Conservation (phyloP, 2,113 vertebrate genomes). For the Leucoraja erinaceus region DNA sequence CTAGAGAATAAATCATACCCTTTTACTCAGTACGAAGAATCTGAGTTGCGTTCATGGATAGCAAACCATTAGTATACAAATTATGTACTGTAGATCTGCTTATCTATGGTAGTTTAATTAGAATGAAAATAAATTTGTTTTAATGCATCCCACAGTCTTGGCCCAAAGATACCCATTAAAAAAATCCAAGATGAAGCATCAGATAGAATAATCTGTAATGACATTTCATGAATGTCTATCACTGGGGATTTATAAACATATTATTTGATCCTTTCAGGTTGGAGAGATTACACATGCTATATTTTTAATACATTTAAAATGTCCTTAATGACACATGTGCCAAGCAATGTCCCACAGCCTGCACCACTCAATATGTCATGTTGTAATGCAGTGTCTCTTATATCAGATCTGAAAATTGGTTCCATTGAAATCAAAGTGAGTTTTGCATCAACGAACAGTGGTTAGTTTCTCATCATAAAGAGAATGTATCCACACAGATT, state of each 20-base stretch:
- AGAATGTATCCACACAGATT: too few species aligned
- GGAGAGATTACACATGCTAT: not conserved
- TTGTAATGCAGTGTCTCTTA: too few species aligned
- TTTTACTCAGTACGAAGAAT: constrained; percentile 27
- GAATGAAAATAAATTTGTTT: not conserved
- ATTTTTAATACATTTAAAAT: constrained; percentile 3
- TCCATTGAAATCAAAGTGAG: too few species aligned
- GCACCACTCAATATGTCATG: too few species aligned
- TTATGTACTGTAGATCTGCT: not conserved
- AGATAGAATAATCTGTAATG: not conserved
- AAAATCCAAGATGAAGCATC: not conserved
- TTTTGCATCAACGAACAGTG: too few species aligned
- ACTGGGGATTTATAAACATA: not conserved
- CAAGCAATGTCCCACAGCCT: not conserved
- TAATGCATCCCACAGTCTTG: not conserved
- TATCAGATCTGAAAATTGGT: too few species aligned
- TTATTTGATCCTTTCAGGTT: not conserved
- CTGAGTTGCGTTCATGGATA: constrained; percentile 13
- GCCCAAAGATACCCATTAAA: not conserved
- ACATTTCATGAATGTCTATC: not conserved
- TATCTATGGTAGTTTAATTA: not conserved
- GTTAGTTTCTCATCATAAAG: too few species aligned
- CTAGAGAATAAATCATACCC: constrained; percentile 32
- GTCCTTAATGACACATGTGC: not conserved
- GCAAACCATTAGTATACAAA: not conserved